Conservation (phyloP, 2,113 vertebrate species). For the Egretta garzetta region DNA sequence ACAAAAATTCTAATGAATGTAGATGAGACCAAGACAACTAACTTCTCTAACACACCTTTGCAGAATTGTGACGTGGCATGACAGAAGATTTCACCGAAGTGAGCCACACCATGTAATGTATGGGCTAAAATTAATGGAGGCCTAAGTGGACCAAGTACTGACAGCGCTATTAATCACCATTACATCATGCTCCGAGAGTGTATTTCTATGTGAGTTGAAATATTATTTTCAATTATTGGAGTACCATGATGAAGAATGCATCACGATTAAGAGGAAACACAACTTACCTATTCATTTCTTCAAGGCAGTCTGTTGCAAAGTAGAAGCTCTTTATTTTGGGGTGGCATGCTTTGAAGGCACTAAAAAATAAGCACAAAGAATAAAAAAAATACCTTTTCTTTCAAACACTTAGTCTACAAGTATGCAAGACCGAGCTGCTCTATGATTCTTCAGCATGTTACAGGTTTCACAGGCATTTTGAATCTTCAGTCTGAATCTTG, state of each 20-base stretch:
- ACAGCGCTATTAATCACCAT: background rate
- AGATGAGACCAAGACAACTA: background rate
- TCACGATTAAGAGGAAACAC: background rate
- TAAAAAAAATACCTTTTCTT: background rate
- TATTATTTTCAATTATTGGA: background rate
- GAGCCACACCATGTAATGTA: background rate
- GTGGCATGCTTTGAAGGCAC: slow-evolving; percentile 93
- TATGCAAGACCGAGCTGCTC: background rate
- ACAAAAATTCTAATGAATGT: background rate
- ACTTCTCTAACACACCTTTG: background rate
- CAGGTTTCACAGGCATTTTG: background rate
- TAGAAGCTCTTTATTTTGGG: slow-evolving; percentile 94
- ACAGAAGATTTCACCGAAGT: background rate
- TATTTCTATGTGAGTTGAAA: background rate
- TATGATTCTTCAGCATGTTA: background rate
- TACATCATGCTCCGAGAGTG: background rate
- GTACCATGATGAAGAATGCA: background rate
- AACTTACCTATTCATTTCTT: slow-evolving; percentile 92
- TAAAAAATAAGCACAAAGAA: slow-evolving; percentile 58
- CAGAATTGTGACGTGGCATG: background rate
- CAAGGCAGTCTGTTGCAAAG: slow-evolving; percentile 90
- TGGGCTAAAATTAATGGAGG: background rate
- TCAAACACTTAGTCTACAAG: background rate
- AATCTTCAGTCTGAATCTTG: background rate
- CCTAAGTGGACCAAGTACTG: background rate